Percentiles rank a stretch among this genome's conserved stretches.
These are phyloP conservation scores for Andrena bicolor DNA, from an alignment of 2,888 invertebrate genomes.

Conservation along the genomic window DNA sequence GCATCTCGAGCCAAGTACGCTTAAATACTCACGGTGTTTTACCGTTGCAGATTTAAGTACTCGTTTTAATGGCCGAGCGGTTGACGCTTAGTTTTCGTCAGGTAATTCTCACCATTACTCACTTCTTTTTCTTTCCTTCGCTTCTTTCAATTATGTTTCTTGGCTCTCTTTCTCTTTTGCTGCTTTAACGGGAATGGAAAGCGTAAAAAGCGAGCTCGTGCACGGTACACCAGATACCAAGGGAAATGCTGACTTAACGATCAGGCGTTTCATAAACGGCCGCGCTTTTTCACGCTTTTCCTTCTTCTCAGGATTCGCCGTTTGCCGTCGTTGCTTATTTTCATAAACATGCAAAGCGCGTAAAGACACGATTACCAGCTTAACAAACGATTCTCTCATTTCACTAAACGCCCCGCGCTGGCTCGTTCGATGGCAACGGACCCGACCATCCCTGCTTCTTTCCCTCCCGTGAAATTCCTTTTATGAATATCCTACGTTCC, in stretches of 20 bases:
- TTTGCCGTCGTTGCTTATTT: neutral
- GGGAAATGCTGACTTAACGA: neutral
- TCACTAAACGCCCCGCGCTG: neutral
- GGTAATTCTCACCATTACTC: conserved; percentile 7
- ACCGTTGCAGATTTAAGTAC: conserved; percentile 25
- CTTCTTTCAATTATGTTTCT: neutral
- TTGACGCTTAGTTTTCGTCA: conserved; percentile 12
- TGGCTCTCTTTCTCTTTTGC: neutral
- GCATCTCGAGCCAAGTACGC: conserved; percentile 1
- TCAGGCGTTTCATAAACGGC: conserved; percentile 1
- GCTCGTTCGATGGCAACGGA: neutral
- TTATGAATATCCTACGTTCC: neutral
- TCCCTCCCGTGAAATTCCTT: neutral
- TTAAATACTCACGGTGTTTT: conserved; percentile 5
- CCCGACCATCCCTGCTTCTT: neutral
- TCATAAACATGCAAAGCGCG: neutral
- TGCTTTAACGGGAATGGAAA: neutral
- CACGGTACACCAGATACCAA: neutral
- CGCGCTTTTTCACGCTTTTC: neutral
- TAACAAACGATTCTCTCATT: neutral
- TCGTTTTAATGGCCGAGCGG: conserved; percentile 26
- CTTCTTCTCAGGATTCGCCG: neutral
- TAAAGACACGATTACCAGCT: neutral
- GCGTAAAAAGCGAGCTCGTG: neutral
- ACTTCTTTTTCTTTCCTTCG: neutral